A percentile compares a stretch with the other conserved stretches of the same genome.
phyloP scores from a whole-genome alignment of 2,113 vertebrate genomes.

The Aramus guarauna region DNA sequence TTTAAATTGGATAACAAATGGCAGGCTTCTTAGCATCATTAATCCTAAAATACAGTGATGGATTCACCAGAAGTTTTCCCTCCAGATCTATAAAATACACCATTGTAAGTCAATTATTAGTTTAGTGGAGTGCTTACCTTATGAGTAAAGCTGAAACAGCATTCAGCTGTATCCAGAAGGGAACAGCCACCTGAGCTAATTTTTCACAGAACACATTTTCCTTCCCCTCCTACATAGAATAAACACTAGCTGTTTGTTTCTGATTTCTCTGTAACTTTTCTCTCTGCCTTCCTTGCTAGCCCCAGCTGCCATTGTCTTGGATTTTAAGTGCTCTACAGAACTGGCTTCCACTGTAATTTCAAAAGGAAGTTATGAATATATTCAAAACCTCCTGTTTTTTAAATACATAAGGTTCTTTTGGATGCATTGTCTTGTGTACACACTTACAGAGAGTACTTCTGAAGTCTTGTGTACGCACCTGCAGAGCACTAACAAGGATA shows the following conservation, averaged over 20 bases:
- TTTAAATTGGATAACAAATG: neutral
- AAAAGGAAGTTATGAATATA: neutral
- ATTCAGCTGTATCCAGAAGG: neutral
- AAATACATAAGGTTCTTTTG: neutral
- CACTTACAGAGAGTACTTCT: too few relatives aligned
- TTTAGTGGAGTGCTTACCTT: neutral
- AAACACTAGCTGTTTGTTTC: neutral
- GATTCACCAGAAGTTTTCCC: neutral
- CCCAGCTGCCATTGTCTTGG: neutral
- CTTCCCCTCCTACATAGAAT: accelerated
- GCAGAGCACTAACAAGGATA: neutral
- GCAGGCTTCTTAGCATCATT: neutral
- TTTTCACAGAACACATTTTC: neutral
- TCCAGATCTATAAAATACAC: neutral
- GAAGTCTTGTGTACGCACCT: neutral
- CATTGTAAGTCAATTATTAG: neutral
- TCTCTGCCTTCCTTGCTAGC: neutral
- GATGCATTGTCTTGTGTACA: neutral
- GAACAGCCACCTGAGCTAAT: neutral
- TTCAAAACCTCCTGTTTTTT: neutral
- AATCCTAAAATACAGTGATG: neutral
- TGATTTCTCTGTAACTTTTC: neutral
- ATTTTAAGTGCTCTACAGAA: neutral
- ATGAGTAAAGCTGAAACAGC: neutral
- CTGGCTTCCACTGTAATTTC: neutral